phyloP scores from a whole-genome alignment of 64 coral and sea anemone species.

The Montipora capricornis region DNA sequence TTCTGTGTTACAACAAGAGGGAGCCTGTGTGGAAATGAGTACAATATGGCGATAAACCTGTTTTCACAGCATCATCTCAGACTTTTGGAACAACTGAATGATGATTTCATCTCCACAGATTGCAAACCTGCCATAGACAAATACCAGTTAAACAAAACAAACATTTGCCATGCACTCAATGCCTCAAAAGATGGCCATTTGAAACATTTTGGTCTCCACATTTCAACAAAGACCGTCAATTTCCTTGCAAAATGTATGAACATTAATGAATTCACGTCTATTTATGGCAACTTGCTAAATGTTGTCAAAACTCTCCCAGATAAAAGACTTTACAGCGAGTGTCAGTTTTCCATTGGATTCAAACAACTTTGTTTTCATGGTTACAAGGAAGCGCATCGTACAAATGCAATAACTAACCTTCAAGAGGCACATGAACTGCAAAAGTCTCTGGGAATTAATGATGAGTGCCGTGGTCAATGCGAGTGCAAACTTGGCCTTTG shows the following conservation, averaged over 20 bases:
- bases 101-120: no score
- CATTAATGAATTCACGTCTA: constrained; percentile 62
- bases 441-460: not conserved
- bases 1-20: no score
- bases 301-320: constrained; percentile 10
- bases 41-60: no score
- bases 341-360: constrained; percentile 79
- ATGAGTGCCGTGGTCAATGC: constrained; percentile 68
- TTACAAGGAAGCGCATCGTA: constrained; percentile 10
- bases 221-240: constrained; percentile 79
- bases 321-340: constrained; percentile 67
- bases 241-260: constrained; percentile 79
- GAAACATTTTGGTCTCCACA: constrained; percentile 30
- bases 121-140: constrained; percentile 26
- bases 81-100: no score
- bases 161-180: constrained; percentile 71
- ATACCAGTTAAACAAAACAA: constrained; percentile 46
- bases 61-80: no score
- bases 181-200: constrained; percentile 8
- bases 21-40: no score
- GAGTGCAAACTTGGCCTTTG: constrained; percentile 85
- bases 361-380: constrained; percentile 79
- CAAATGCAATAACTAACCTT: constrained; percentile 34
- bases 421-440: constrained; percentile 60
- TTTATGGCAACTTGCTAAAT: constrained; percentile 43